Evolutionary conservation across 2,888 invertebrate genomes (phyloP).

Genomic region (Ceriagrion tenellum): DNA sequence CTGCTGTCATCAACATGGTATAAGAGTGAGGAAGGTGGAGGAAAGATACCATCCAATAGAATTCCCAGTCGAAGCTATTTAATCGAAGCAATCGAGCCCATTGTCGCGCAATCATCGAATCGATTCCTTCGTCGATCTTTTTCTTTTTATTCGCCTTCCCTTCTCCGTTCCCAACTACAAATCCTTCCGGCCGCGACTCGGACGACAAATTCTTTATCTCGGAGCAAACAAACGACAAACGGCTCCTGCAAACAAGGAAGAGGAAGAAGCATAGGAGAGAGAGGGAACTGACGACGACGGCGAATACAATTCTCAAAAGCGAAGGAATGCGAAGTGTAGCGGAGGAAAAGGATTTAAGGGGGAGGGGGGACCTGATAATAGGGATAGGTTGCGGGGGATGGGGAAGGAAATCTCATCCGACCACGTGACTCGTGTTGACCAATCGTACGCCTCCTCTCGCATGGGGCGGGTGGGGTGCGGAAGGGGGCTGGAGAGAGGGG

Average conservation of each 20-base stretch:
- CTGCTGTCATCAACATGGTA: neutral
- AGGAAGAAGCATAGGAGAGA: neutral
- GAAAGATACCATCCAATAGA: neutral
- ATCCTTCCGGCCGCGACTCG: conserved; percentile 31
- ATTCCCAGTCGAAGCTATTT: neutral
- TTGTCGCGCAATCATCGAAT: neutral
- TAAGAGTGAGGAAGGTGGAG: neutral
- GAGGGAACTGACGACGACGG: neutral
- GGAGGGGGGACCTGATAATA: no score
- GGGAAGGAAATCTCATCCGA: neutral
- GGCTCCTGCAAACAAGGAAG: conserved; percentile 30
- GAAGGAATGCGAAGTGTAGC: neutral
- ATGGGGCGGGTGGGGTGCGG: neutral
- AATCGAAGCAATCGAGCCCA: neutral
- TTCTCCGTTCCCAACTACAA: neutral
- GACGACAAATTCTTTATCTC: conserved; percentile 36
- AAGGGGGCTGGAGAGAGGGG: neutral
- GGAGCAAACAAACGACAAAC: conserved; percentile 21
- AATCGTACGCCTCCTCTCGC: neutral
- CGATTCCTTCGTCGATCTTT: neutral
- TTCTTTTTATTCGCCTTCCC: neutral
- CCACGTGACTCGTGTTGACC: conserved; percentile 21
- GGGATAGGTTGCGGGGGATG: no score
- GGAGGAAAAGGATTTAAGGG: neutral
- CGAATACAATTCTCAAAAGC: neutral